phyloP scores from a whole-genome alignment of 2,113 vertebrate species.

The Trachemys scripta region DNA sequence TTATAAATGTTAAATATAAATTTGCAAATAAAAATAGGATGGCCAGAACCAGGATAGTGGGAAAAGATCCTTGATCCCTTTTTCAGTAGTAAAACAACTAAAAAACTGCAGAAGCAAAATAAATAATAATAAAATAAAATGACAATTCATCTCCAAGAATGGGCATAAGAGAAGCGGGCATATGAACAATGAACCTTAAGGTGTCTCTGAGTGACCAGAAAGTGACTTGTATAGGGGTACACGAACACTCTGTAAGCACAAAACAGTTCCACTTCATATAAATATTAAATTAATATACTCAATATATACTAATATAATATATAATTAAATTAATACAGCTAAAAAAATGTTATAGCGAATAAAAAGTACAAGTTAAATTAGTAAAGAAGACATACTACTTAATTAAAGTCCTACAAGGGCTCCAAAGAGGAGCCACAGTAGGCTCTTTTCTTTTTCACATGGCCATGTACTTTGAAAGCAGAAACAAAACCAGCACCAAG shows the following conservation, averaged over 20 bases:
- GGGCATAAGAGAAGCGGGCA: background rate
- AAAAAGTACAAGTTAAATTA: background rate
- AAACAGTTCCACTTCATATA: background rate
- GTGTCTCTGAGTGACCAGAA: background rate
- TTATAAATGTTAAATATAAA: background rate
- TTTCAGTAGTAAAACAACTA: background rate
- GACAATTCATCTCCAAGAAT: background rate
- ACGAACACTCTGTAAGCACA: background rate
- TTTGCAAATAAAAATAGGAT: background rate
- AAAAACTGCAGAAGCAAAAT: background rate
- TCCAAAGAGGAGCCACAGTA: background rate
- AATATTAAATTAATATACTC: background rate
- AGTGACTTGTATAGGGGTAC: background rate
- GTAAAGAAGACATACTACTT: background rate
- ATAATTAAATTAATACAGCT: background rate
- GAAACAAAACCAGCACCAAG: background rate
- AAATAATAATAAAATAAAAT: background rate
- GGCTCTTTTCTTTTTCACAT: background rate
- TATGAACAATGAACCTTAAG: background rate
- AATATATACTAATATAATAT: background rate
- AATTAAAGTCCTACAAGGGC: background rate
- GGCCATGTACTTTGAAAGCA: background rate
- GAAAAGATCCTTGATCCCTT: background rate
- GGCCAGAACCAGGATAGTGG: background rate
- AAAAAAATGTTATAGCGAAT: background rate